A percentile compares a stretch with the other conserved stretches of the same genome.
Evolutionary conservation across 1,140 invertebrate genomes (phyloP).

Genomic region (Stenopsyche tienmushanensis): DNA sequence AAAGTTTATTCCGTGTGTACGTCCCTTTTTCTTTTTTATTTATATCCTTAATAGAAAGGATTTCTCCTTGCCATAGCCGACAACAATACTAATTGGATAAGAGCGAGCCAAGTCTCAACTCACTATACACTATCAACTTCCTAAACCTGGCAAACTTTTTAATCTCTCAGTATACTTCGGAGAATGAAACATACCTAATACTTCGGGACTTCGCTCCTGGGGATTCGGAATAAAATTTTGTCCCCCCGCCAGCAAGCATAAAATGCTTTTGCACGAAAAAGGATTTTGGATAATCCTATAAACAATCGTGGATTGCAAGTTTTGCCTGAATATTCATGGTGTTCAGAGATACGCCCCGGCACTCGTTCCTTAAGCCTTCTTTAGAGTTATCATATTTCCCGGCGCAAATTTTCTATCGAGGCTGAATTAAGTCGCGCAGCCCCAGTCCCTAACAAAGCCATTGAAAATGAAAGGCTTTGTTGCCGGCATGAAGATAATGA

Average conservation of each 20-base stretch:
- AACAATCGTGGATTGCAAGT: conserved; percentile 39
- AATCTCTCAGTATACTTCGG: conserved; percentile 33
- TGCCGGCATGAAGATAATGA: conserved; percentile 30
- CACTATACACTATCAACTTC: conserved; percentile 9
- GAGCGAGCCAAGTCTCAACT: conserved; percentile 1
- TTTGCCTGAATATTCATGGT: conserved; percentile 35
- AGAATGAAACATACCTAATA: conserved; percentile 30
- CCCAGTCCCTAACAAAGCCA: conserved; percentile 23
- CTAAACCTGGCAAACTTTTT: conserved; percentile 32
- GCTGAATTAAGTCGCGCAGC: conserved; percentile 27
- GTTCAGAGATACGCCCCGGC: conserved; percentile 11
- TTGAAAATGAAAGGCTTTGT: conserved; percentile 33
- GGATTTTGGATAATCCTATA: conserved; percentile 38
- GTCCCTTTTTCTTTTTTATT: too few species aligned
- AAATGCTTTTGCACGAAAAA: conserved; percentile 24
- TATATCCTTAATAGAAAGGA: not conserved
- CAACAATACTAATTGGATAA: conserved; percentile 28
- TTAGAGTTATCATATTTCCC: conserved; percentile 36
- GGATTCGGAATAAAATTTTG: conserved; percentile 36
- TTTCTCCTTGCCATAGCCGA: not conserved
- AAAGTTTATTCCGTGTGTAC: too few species aligned
- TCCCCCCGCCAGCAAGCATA: not conserved
- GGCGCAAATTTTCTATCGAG: conserved; percentile 25
- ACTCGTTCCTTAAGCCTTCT: conserved; percentile 27
- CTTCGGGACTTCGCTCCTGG: conserved; percentile 25